Conservation (phyloP, 2,888 invertebrate species). For the Oscheius sp. region DNA sequence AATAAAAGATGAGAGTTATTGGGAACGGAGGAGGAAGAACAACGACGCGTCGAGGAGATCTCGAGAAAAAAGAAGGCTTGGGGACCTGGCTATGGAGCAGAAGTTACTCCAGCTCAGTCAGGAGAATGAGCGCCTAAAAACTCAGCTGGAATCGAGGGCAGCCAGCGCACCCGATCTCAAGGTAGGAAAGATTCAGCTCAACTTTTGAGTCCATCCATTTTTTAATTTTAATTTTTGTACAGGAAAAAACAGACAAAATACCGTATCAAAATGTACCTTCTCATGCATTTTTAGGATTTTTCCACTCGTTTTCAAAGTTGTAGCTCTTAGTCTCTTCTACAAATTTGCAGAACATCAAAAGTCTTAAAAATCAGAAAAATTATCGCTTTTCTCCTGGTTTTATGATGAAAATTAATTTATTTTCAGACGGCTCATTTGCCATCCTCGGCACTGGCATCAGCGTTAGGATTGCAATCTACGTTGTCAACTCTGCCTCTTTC, state of each 20-base stretch:
- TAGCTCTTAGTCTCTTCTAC: no score
- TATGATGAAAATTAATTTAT: not conserved
- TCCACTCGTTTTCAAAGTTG: no score
- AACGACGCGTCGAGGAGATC: slow-evolving; percentile 50
- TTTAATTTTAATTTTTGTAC: no score
- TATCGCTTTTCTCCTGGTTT: no score
- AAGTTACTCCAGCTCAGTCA: slow-evolving; percentile 91
- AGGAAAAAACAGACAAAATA: no score
- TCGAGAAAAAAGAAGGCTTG: slow-evolving; percentile 81
- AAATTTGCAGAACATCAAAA: no score
- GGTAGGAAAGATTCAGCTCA: no score
- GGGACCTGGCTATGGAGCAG: slow-evolving; percentile 94
- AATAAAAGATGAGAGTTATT: slow-evolving; percentile 53
- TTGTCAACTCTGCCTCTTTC: not conserved
- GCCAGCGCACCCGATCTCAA: not conserved
- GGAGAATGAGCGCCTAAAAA: slow-evolving; percentile 91
- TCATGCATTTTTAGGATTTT: no score
- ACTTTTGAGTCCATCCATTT: no score
- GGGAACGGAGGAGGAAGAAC: slow-evolving; percentile 77
- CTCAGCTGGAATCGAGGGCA: slow-evolving; percentile 77
- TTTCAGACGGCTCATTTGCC: not conserved
- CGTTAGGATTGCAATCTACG: slow-evolving; percentile 1
- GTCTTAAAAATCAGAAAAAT: no score
- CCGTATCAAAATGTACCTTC: no score
- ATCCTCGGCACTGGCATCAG: not conserved